Percentiles rank a stretch among this genome's conserved stretches.
These are phyloP conservation scores for Upupa epops DNA, from an alignment of 2,113 vertebrate genomes.

Conservation along the genomic window DNA sequence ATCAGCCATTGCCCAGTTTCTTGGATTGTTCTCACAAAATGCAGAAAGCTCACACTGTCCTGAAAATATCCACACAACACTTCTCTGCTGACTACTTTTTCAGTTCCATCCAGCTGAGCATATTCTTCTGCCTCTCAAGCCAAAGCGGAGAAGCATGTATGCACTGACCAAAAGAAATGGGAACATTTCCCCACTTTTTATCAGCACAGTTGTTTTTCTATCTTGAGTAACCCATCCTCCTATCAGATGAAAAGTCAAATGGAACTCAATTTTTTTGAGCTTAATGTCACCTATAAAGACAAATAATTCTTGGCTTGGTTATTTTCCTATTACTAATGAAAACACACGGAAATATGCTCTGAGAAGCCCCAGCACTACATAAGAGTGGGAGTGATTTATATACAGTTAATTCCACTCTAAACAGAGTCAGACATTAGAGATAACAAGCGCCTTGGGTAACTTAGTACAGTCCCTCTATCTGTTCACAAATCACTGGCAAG, in stretches of 20 bases:
- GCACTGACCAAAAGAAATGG: background rate
- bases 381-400: conserved; percentile 54
- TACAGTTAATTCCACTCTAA: conserved; percentile 48
- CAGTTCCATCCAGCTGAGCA: background rate
- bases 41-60: background rate
- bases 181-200: background rate
- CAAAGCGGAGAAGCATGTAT: background rate
- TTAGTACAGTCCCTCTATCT: conserved; percentile 21
- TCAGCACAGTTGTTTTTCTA: conserved; percentile 37
- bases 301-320: conserved; percentile 37
- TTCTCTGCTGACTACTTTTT: background rate
- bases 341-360: conserved; percentile 28
- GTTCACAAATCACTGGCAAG: conserved; percentile 38
- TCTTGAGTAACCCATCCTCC: background rate
- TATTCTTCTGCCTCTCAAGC: background rate
- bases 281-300: conserved; percentile 38
- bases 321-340: conserved; percentile 37
- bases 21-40: background rate
- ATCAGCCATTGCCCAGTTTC: background rate
- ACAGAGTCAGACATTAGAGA: conserved; percentile 43
- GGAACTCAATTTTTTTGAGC: conserved; percentile 2
- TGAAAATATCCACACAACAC: background rate
- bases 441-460: conserved; percentile 20
- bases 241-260: background rate
- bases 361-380: background rate